phyloP scores from a whole-genome alignment of 2,113 vertebrate genomes.

The Microtus pennsylvanicus region DNA sequence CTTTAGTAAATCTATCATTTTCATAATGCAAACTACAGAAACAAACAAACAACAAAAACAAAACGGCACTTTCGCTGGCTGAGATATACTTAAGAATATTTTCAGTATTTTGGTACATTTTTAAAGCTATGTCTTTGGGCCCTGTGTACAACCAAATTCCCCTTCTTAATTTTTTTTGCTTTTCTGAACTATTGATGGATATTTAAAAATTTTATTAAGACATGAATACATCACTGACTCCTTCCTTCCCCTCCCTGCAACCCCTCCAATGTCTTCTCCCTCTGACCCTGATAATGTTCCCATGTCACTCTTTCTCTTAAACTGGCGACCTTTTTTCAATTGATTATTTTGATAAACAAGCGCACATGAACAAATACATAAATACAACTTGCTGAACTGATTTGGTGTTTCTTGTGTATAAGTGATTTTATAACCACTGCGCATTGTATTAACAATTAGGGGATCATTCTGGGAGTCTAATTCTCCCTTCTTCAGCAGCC shows the following conservation, averaged over 20 bases:
- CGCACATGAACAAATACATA: background rate
- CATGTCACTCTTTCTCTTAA: background rate
- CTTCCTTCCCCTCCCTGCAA: background rate
- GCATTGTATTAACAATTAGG: no score
- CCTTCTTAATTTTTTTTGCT: background rate
- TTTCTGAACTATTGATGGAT: background rate
- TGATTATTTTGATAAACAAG: background rate
- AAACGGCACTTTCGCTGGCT: background rate
- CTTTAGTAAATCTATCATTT: background rate
- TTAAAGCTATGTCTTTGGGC: background rate
- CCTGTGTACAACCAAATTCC: background rate
- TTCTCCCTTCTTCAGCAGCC: background rate
- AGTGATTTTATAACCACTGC: background rate
- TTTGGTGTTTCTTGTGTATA: no score
- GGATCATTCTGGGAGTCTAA: background rate
- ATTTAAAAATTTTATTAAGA: background rate
- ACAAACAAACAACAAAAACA: background rate
- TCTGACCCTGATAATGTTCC: background rate
- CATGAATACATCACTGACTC: background rate
- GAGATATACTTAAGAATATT: background rate
- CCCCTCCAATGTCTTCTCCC: background rate
- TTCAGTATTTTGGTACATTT: background rate
- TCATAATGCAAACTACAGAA: background rate
- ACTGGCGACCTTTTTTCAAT: background rate
- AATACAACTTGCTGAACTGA: background rate